These are phyloP conservation scores for Rotaria magnacalcarata DNA, from an alignment of 2,888 invertebrate genomes.

Conservation along the genomic window DNA sequence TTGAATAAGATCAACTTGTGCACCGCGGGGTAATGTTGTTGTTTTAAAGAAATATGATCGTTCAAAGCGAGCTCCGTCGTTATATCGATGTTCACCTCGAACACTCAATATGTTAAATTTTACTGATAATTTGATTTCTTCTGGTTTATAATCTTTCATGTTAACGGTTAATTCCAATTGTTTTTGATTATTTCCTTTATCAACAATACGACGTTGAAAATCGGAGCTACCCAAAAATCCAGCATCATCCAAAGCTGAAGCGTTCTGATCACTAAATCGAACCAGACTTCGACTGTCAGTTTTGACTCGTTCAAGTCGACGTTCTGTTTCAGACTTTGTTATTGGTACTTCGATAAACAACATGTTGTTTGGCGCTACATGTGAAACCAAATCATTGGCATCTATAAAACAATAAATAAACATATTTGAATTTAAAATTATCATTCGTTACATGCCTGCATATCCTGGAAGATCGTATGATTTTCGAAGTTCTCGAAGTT, in stretches of 20 bases:
- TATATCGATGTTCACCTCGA: neutral
- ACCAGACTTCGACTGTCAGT: neutral
- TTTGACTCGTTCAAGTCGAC: neutral
- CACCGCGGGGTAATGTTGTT: slow-evolving; percentile 13
- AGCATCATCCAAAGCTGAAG: neutral
- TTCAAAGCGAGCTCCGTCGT: neutral
- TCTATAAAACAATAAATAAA: neutral
- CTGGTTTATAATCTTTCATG: neutral
- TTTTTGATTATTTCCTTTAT: slow-evolving; percentile 1
- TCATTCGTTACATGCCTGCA: neutral
- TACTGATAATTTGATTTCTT: neutral
- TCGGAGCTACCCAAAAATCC: neutral
- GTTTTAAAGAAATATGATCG: neutral
- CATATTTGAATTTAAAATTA: neutral
- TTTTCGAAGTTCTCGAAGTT: slow-evolving; percentile 24
- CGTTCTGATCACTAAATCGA: neutral
- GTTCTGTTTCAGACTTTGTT: neutral
- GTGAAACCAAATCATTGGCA: neutral
- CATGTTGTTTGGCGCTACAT: neutral
- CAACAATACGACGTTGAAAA: neutral
- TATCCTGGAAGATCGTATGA: slow-evolving; percentile 33
- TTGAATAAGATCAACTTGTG: neutral
- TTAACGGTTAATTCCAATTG: neutral
- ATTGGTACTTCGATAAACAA: neutral
- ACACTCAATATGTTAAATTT: neutral